phyloP scores from a whole-genome alignment of 2,888 invertebrate genomes.

The Eilema griseolum region DNA sequence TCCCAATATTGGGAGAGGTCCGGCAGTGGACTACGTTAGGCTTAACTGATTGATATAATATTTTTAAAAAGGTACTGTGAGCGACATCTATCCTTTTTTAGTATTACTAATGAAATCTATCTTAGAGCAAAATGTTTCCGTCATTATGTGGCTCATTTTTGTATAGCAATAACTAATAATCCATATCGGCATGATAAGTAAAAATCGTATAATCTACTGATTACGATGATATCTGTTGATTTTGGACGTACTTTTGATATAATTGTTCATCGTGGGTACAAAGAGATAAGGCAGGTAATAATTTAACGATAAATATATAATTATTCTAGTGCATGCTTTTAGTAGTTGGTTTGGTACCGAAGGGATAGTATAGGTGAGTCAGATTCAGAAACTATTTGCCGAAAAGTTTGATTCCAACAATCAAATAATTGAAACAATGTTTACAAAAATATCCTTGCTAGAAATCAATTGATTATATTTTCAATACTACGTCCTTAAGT shows the following conservation, averaged over 20 bases:
- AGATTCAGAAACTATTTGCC: background rate
- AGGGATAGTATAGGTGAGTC: constrained; percentile 71
- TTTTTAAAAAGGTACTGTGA: background rate
- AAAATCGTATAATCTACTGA: constrained; percentile 37
- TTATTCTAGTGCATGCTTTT: constrained; percentile 55
- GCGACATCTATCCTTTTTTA: background rate
- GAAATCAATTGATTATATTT: background rate
- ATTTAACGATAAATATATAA: constrained; percentile 68
- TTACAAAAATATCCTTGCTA: background rate
- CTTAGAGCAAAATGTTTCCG: background rate
- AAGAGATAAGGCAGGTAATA: constrained; percentile 58
- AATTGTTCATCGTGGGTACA: constrained; percentile 49
- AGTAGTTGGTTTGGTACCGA: constrained; percentile 66
- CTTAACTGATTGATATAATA: no score
- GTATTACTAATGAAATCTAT: background rate
- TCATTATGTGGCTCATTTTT: background rate
- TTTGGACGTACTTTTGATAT: constrained; percentile 58
- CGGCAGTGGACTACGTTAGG: no score
- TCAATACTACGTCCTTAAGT: background rate
- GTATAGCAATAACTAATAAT: background rate
- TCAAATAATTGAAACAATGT: background rate
- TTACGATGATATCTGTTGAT: constrained; percentile 49
- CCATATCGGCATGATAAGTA: constrained; percentile 30
- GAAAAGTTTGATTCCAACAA: background rate
- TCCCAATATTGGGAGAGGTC: no score